phyloP scores from a whole-genome alignment of 2,797 vertebrate species.

The Sebastes iracundus region DNA sequence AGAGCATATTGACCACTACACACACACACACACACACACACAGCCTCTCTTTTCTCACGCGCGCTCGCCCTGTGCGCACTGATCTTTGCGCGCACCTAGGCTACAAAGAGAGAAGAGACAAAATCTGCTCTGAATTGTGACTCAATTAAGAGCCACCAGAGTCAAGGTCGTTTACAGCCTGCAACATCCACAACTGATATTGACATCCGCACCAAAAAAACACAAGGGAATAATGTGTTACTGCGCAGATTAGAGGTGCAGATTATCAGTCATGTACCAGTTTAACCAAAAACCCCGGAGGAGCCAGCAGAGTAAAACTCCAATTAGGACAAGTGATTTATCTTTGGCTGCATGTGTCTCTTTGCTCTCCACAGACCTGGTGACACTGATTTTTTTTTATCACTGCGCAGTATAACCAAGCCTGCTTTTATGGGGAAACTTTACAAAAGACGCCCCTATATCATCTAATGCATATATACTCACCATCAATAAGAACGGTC shows the following conservation, averaged over 20 bases:
- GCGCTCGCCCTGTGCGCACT: neutral
- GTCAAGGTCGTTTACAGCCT: slow-evolving; percentile 72
- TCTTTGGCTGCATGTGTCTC: slow-evolving; percentile 17
- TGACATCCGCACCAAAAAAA: neutral
- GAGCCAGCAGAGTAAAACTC: slow-evolving; percentile 56
- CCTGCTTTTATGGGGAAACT: slow-evolving; percentile 48
- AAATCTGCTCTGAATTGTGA: slow-evolving; percentile 46
- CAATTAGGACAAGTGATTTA: slow-evolving; percentile 57
- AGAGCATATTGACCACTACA: slow-evolving; percentile 55
- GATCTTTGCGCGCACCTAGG: neutral
- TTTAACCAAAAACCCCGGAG: slow-evolving; percentile 29
- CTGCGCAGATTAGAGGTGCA: neutral
- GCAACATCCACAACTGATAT: slow-evolving; percentile 20
- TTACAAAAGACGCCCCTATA: slow-evolving; percentile 35
- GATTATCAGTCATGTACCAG: neutral
- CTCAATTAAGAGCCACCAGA: slow-evolving; percentile 58
- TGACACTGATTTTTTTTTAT: slow-evolving; percentile 11
- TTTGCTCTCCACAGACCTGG: slow-evolving; percentile 15
- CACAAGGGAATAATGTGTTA: neutral
- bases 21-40: neutral
- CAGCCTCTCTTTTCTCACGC: neutral
- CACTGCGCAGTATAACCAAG: slow-evolving; percentile 50
- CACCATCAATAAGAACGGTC: slow-evolving; percentile 80
- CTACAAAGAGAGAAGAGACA: neutral
- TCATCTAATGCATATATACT: slow-evolving; percentile 57